Conservation (phyloP, 1,140 invertebrate species). For the Cataglyphis hispanica region DNA sequence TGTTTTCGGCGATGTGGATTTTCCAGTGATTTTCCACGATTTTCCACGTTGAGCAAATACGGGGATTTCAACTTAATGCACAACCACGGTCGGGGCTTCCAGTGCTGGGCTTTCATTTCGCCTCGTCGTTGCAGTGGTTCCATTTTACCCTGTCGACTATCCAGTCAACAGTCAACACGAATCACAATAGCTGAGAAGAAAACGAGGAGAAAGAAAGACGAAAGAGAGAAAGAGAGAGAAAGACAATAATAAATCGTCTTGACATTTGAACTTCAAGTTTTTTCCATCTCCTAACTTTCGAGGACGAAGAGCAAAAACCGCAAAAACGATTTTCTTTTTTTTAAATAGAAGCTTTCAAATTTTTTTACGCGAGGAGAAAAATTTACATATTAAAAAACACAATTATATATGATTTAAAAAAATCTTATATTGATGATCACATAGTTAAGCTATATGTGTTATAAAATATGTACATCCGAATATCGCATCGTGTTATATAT, state of each 20-base stretch:
- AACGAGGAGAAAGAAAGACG: slow-evolving; percentile 38
- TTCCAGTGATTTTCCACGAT: slow-evolving; percentile 64
- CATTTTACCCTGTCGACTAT: slow-evolving; percentile 66
- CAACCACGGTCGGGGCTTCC: slow-evolving; percentile 56
- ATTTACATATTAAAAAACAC: slow-evolving; percentile 9
- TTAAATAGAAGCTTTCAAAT: not conserved
- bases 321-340: not conserved
- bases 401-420: not conserved
- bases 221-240: slow-evolving; percentile 18
- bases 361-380: not conserved
- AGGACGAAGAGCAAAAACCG: slow-evolving; percentile 30
- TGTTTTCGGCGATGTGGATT: slow-evolving; percentile 60
- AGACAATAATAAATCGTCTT: slow-evolving; percentile 49
- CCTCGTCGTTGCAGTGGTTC: slow-evolving; percentile 42
- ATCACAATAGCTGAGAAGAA: slow-evolving; percentile 53
- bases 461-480: not conserved
- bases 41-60: slow-evolving; percentile 63
- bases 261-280: slow-evolving; percentile 50
- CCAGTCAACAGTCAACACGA: slow-evolving; percentile 65
- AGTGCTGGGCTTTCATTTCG: slow-evolving; percentile 61
- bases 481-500: not conserved
- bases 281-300: slow-evolving; percentile 11
- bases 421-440: not conserved
- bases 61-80: slow-evolving; percentile 63
- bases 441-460: not conserved